Percentiles rank a stretch among this genome's conserved stretches.
Conservation (phyloP, 2,797 vertebrate genomes). For the Sylvilagus floridanus region DNA sequence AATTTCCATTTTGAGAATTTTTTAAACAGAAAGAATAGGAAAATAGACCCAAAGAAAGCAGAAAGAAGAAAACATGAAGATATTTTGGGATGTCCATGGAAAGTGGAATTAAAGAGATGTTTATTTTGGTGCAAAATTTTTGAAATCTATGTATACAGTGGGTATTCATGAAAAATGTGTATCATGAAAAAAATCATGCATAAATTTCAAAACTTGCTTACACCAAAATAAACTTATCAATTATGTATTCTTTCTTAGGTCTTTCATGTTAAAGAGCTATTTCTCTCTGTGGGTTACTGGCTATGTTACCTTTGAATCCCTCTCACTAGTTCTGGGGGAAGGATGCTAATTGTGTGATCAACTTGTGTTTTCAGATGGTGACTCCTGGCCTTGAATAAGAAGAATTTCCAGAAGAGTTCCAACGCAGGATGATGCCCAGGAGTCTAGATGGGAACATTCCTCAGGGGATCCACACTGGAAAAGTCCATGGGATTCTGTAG, state of each 20-base stretch:
- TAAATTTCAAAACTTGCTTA: too few species aligned
- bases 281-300: neutral
- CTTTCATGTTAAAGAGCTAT: neutral
- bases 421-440: neutral
- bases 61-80: neutral
- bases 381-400: neutral
- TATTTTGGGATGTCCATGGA: too few species aligned
- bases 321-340: neutral
- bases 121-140: too few species aligned
- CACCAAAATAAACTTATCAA: neutral
- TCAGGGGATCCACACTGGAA: neutral
- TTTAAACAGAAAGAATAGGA: neutral
- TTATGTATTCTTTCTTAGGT: neutral
- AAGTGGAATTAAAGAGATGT: too few species aligned
- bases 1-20: neutral
- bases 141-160: neutral
- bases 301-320: neutral
- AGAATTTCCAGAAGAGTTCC: neutral
- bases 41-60: conserved; percentile 24
- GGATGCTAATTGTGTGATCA: neutral
- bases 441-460: neutral
- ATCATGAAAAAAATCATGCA: too few species aligned
- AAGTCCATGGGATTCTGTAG: neutral
- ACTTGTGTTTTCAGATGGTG: neutral
- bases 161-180: neutral